Percentiles rank a stretch among this genome's conserved stretches.
These are phyloP conservation scores for Heliconius ismenius DNA, from an alignment of 2,888 invertebrate genomes.

Conservation along the genomic window DNA sequence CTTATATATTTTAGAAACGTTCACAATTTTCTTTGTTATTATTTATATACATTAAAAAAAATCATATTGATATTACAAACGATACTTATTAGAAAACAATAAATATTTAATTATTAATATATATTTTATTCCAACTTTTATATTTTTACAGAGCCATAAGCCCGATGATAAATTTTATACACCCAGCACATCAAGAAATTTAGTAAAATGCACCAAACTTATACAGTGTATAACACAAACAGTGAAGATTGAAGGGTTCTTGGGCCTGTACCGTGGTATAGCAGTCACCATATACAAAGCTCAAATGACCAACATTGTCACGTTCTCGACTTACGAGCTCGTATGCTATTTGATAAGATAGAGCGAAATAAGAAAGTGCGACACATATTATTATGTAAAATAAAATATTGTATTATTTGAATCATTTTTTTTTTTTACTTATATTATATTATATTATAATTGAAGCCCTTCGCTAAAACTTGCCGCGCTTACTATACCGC, in stretches of 20 bases:
- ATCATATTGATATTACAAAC: too few relatives aligned
- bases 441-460: not conserved
- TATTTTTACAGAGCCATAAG: slow-evolving; percentile 67
- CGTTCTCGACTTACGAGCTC: slow-evolving; percentile 68
- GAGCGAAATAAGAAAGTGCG: slow-evolving; percentile 27
- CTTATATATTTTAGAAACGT: too few relatives aligned
- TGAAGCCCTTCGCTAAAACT: too few relatives aligned
- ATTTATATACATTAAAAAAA: too few relatives aligned
- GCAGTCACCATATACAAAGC: slow-evolving; percentile 65
- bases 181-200: slow-evolving; percentile 54
- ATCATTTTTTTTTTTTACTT: not conserved
- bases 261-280: slow-evolving; percentile 65
- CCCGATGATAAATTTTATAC: slow-evolving; percentile 49
- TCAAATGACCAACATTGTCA: slow-evolving; percentile 62
- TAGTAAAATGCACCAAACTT: slow-evolving; percentile 57
- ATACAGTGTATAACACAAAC: slow-evolving; percentile 55
- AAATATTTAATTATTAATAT: not conserved
- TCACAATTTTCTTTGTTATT: too few relatives aligned
- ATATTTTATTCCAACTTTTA: slow-evolving; percentile 1
- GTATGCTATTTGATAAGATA: slow-evolving; percentile 58
- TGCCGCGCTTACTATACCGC: too few relatives aligned
- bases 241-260: slow-evolving; percentile 55
- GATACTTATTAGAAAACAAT: too few relatives aligned
- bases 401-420: not conserved
- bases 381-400: slow-evolving; percentile 9